A percentile compares a stretch with the other conserved stretches of the same genome.
Conservation (phyloP, 2,113 vertebrate genomes). For the Oplegnathus fasciatus region DNA sequence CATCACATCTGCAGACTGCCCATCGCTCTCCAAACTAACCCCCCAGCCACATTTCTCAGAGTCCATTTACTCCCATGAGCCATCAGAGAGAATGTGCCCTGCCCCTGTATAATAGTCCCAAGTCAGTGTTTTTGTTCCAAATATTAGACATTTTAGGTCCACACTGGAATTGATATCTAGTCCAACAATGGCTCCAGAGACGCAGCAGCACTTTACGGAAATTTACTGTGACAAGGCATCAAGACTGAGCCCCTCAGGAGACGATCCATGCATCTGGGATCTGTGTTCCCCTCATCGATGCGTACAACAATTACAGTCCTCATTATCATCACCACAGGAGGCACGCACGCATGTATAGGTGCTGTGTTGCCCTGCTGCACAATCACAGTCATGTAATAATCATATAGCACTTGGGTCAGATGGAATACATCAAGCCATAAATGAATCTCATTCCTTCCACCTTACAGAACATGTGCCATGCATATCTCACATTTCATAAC, state of each 20-base stretch:
- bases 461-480: slow-evolving; percentile 74
- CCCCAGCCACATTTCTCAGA: slow-evolving; percentile 53
- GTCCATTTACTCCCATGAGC: slow-evolving; percentile 55
- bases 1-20: slow-evolving; percentile 81
- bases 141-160: slow-evolving; percentile 53
- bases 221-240: slow-evolving; percentile 77
- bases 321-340: slow-evolving; percentile 72
- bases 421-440: slow-evolving; percentile 59
- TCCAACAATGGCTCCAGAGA: slow-evolving; percentile 67
- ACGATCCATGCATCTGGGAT: slow-evolving; percentile 67
- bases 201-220: slow-evolving; percentile 67
- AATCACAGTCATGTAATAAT: slow-evolving; percentile 66
- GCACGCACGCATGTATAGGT: slow-evolving; percentile 54
- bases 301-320: slow-evolving; percentile 71
- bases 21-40: slow-evolving; percentile 67
- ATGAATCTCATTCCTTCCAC: slow-evolving; percentile 63
- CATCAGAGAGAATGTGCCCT: slow-evolving; percentile 30
- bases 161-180: slow-evolving; percentile 49
- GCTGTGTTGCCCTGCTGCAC: slow-evolving; percentile 61
- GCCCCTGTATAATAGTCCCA: slow-evolving; percentile 22
- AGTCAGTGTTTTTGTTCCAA: slow-evolving; percentile 54
- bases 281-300: slow-evolving; percentile 67
- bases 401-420: slow-evolving; percentile 57
- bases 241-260: slow-evolving; percentile 67
- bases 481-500: slow-evolving; percentile 78